These are phyloP conservation scores for Gisinianus flammeolus DNA, from an alignment of 2,888 invertebrate species.

Conservation along the genomic window DNA sequence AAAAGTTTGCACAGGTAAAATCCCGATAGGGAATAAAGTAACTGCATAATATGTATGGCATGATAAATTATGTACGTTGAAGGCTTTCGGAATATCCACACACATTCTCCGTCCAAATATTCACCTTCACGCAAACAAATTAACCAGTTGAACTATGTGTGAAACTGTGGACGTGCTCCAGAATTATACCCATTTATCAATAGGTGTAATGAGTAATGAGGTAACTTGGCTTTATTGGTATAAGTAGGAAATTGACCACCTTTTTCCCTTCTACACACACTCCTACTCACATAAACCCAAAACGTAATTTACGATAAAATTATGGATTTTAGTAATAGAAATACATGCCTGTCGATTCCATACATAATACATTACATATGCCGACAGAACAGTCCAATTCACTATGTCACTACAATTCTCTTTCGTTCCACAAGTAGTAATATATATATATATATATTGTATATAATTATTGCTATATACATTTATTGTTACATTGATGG, in stretches of 20 bases:
- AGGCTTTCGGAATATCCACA: too few species aligned
- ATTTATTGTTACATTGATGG: neutral
- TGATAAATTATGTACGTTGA: neutral
- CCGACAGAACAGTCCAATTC: too few species aligned
- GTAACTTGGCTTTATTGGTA: neutral
- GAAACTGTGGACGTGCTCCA: slow-evolving; percentile 11
- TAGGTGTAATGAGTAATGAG: neutral
- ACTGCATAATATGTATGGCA: neutral
- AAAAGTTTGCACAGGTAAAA: neutral
- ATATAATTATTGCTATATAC: neutral
- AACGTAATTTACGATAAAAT: too few species aligned
- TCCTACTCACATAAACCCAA: too few species aligned
- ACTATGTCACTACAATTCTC: too few species aligned
- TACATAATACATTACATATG: too few species aligned
- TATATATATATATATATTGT: neutral
- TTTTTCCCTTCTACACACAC: too few species aligned
- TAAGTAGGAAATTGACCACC: neutral
- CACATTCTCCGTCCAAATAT: neutral
- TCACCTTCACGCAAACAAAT: slow-evolving; percentile 15
- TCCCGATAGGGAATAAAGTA: too few species aligned
- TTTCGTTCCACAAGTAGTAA: neutral
- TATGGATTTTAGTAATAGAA: too few species aligned
- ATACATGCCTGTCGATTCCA: too few species aligned
- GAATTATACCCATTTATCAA: slow-evolving; percentile 11
- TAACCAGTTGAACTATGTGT: slow-evolving; percentile 8